A percentile compares a stretch with the other conserved stretches of the same genome.
phyloP scores from a whole-genome alignment of 2,113 vertebrate genomes.

The Bubo scandiacus region DNA sequence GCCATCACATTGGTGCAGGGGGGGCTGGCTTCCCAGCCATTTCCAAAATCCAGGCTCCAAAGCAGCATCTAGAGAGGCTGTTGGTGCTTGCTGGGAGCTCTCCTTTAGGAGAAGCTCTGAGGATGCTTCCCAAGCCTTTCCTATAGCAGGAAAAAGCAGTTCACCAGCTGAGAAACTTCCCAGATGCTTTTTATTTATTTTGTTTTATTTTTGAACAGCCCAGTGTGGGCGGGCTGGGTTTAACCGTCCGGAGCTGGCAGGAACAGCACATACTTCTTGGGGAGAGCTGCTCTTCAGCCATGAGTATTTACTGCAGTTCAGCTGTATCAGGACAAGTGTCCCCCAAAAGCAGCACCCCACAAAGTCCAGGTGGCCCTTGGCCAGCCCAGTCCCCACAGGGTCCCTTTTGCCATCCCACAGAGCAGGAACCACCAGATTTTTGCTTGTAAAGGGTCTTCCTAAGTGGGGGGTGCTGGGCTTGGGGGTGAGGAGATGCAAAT shows the following conservation, averaged over 20 bases:
- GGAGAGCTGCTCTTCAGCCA: neutral
- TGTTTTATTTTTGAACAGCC: neutral
- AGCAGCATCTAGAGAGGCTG: neutral
- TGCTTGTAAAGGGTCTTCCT: neutral
- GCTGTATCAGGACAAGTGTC: neutral
- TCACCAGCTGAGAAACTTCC: neutral
- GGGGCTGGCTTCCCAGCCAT: neutral
- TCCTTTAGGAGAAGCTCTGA: neutral
- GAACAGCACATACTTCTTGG: neutral
- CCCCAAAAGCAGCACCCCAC: neutral
- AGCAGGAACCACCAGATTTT: neutral
- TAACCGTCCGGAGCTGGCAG: neutral
- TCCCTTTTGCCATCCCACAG: neutral
- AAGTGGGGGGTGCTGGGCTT: neutral
- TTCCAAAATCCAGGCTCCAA: neutral
- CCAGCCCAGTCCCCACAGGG: accelerated
- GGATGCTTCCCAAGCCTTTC: neutral
- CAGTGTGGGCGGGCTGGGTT: neutral
- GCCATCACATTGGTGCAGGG: neutral
- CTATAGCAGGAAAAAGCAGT: neutral
- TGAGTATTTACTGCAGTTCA: neutral
- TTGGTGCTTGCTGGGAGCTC: neutral
- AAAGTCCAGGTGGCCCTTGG: neutral
- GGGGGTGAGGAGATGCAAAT: neutral
- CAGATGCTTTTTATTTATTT: conserved; percentile 23